Conservation (phyloP, 2,797 vertebrate species). For the Sylvia borin region DNA sequence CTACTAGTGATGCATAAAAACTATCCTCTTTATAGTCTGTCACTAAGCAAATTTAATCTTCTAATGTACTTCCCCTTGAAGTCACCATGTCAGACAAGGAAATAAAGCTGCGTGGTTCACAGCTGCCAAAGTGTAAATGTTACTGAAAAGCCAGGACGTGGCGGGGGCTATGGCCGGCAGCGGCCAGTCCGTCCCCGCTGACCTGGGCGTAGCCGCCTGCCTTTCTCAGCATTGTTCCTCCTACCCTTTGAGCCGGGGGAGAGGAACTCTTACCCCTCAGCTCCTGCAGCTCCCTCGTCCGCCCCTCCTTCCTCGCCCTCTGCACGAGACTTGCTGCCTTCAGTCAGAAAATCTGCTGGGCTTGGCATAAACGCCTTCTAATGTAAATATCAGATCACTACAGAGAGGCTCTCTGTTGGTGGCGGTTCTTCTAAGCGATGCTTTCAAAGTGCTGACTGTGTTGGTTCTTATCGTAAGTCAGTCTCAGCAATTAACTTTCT, state of each 20-base stretch:
- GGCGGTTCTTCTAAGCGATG: not conserved
- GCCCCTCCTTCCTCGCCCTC: conserved; percentile 57
- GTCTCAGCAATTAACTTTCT: conserved; percentile 55
- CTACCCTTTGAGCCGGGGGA: not conserved
- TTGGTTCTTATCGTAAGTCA: conserved; percentile 49
- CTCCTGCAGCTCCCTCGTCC: not conserved
- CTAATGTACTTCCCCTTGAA: conserved; percentile 10
- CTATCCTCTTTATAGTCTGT: not conserved
- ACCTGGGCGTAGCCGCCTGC: conserved; percentile 51
- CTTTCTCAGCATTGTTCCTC: conserved; percentile 75
- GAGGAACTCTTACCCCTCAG: conserved; percentile 54
- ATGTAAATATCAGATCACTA: conserved; percentile 55
- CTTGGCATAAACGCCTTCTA: conserved; percentile 55
- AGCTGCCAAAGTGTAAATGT: not conserved
- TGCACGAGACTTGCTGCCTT: not conserved
- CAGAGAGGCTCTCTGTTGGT: conserved; percentile 21
- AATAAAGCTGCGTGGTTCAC: not conserved
- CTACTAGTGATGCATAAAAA: not conserved
- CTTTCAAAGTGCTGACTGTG: conserved; percentile 47
- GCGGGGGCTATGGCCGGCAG: not conserved
- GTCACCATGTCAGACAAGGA: not conserved
- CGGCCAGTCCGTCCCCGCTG: not conserved
- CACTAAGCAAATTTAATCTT: not conserved
- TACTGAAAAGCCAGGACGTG: not conserved
- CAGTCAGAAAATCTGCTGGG: conserved; percentile 46